These are phyloP conservation scores for Apeira syringaria DNA, from an alignment of 2,888 invertebrate species.

Conservation along the genomic window DNA sequence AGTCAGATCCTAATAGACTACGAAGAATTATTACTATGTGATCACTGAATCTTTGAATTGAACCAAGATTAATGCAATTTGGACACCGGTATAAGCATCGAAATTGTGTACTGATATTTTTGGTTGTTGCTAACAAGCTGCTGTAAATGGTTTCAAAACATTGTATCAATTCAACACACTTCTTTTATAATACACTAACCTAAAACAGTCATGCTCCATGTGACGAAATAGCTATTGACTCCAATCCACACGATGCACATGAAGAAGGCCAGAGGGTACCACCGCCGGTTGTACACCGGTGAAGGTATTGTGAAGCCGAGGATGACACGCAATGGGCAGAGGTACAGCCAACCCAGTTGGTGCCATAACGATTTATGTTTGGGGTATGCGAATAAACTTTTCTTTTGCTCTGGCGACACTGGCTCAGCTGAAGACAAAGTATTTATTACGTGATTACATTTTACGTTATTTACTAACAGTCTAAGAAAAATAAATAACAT, in stretches of 20 bases:
- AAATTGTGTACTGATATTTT: no score
- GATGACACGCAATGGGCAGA: conserved; percentile 88
- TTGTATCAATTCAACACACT: no score
- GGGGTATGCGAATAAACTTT: conserved; percentile 74
- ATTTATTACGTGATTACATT: no score
- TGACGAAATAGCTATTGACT: conserved; percentile 91
- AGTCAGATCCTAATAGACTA: no score
- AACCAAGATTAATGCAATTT: no score
- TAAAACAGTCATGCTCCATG: conserved; percentile 96
- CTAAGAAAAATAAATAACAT: no score
- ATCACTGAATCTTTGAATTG: no score
- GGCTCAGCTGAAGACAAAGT: conserved; percentile 12
- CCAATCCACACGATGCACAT: conserved; percentile 96
- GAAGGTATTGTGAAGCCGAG: conserved; percentile 89
- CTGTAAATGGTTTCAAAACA: no score
- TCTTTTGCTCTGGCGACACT: conserved; percentile 38
- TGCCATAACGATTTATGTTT: conserved; percentile 46
- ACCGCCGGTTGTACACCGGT: conserved; percentile 80
- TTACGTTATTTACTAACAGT: no score
- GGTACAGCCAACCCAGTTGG: conserved; percentile 86
- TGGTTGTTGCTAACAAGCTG: no score
- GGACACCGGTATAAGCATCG: no score
- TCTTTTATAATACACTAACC: conserved; percentile 73
- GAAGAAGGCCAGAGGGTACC: conserved; percentile 91
- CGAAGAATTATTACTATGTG: no score